Conservation (phyloP, 2,113 vertebrate species). For the human region DNA sequence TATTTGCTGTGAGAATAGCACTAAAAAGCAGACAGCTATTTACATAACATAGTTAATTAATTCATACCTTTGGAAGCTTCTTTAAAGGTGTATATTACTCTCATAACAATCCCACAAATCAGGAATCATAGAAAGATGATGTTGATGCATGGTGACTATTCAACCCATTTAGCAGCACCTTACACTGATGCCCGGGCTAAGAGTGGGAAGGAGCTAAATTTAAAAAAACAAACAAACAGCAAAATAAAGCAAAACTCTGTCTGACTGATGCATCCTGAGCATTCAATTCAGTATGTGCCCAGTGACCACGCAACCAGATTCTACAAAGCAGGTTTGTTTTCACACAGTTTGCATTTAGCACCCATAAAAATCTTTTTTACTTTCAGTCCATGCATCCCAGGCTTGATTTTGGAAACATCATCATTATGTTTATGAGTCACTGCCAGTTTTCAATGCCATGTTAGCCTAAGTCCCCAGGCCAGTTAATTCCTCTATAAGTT, state of each 20-base stretch:
- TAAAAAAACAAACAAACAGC: background rate
- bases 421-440: background rate
- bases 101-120: background rate
- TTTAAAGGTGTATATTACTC: conserved; percentile 1
- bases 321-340: background rate
- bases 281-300: background rate
- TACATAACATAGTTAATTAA: background rate
- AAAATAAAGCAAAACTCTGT: background rate
- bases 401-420: background rate
- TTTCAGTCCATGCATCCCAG: background rate
- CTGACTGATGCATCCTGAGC: background rate
- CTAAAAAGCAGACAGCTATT: background rate
- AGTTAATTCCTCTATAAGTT: background rate
- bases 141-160: background rate
- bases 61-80: background rate
- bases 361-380: background rate
- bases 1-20: conserved; percentile 11
- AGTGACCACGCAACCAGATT: background rate
- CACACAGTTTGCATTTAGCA: background rate
- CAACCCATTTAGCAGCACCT: background rate
- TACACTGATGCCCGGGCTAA: background rate
- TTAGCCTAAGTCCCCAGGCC: background rate
- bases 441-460: background rate
- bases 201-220: background rate
- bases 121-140: background rate